Percentiles rank a stretch among this genome's conserved stretches.
phyloP scores from a whole-genome alignment of 2,113 vertebrate species.

The Pollimyrus isidori region DNA sequence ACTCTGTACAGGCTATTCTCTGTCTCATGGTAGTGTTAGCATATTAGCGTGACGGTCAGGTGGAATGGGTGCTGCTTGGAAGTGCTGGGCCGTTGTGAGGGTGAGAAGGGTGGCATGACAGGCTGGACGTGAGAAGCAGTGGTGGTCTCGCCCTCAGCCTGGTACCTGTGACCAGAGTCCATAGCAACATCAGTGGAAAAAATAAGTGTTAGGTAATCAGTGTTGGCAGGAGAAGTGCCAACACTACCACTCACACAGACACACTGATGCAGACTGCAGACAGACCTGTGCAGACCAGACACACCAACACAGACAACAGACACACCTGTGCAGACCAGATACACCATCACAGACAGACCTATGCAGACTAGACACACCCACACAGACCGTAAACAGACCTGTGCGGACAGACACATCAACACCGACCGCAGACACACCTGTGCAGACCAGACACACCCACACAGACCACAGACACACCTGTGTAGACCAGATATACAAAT shows the following conservation, averaged over 20 bases:
- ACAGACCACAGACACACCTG: neutral
- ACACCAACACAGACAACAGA: neutral
- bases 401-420: neutral
- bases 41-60: neutral
- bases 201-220: neutral
- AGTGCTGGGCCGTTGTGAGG: neutral
- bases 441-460: neutral
- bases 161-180: neutral
- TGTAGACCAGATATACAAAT: neutral
- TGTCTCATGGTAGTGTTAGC: neutral
- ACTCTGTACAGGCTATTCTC: neutral
- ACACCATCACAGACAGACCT: neutral
- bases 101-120: neutral
- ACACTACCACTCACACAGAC: constrained; percentile 24
- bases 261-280: neutral
- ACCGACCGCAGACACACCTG: neutral
- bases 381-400: neutral
- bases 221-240: neutral
- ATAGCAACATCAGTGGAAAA: neutral
- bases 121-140: neutral
- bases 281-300: neutral
- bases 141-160: neutral
- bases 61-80: neutral
- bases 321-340: neutral
- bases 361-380: neutral